Conservation (phyloP, 1,140 invertebrate species). For the Zaprionus davidi region DNA sequence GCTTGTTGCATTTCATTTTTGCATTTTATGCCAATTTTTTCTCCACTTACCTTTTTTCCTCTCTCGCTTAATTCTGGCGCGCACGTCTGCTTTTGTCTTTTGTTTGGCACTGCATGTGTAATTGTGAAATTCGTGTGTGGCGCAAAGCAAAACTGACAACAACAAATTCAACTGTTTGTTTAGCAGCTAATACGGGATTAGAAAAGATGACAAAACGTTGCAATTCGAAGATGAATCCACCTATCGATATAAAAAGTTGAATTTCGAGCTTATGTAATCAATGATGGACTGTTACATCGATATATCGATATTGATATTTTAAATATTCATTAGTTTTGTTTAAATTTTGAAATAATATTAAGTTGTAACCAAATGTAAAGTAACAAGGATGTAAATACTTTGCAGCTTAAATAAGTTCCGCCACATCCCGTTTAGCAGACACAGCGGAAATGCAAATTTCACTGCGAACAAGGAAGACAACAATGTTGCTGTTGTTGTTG, state of each 20-base stretch:
- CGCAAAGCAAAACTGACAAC: constrained; percentile 13
- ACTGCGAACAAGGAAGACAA: constrained; percentile 59
- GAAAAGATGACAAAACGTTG: background rate
- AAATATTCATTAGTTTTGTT: background rate
- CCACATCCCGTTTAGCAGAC: constrained; percentile 1
- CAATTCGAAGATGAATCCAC: background rate
- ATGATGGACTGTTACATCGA: background rate
- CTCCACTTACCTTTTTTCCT: constrained; percentile 10
- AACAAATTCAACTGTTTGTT: constrained; percentile 47
- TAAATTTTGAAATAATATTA: background rate
- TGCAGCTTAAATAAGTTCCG: background rate
- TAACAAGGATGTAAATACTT: background rate
- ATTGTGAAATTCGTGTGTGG: constrained; percentile 53
- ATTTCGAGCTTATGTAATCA: background rate
- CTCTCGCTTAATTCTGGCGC: constrained; percentile 27
- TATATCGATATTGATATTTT: background rate
- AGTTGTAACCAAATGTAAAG: background rate
- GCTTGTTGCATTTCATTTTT: constrained; percentile 66
- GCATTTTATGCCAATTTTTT: constrained; percentile 48
- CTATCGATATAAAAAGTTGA: background rate
- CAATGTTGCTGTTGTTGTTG: constrained; percentile 51
- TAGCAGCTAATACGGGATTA: constrained; percentile 49
- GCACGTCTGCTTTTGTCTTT: constrained; percentile 36
- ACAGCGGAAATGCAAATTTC: constrained; percentile 41
- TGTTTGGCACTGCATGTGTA: constrained; percentile 66